A percentile compares a stretch with the other conserved stretches of the same genome.
These are phyloP conservation scores for Drosophila bocqueti DNA, from an alignment of 1,140 invertebrate species.

Conservation along the genomic window DNA sequence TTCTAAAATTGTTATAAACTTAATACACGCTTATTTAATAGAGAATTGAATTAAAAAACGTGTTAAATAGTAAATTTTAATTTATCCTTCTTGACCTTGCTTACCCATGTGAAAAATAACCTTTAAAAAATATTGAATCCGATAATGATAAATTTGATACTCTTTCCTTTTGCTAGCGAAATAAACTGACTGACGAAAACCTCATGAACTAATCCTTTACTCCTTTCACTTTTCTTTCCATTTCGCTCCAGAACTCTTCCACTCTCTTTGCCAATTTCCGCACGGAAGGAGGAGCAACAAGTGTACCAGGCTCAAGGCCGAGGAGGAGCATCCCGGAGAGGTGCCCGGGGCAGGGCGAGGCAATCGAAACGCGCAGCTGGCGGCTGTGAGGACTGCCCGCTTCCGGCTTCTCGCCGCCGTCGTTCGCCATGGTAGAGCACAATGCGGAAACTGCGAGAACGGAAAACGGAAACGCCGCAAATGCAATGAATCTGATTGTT, in stretches of 20 bases:
- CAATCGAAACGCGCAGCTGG: conserved; percentile 67
- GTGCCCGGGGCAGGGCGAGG: conserved; percentile 25
- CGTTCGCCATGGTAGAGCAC: conserved; percentile 64
- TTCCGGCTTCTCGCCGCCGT: conserved; percentile 4
- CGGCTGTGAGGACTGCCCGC: conserved; percentile 55
- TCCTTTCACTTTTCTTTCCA: conserved; percentile 2
- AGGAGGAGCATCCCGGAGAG: neutral
- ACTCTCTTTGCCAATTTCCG: conserved; percentile 32
- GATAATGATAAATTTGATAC: neutral
- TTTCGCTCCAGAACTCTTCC: conserved; percentile 6
- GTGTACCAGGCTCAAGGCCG: conserved; percentile 26
- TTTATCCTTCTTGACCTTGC: too few relatives aligned
- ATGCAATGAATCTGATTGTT: conserved; percentile 63
- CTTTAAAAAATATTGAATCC: neutral
- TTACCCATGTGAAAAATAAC: neutral
- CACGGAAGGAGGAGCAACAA: conserved; percentile 55
- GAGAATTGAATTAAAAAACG: too few relatives aligned
- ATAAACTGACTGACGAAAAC: conserved; percentile 6
- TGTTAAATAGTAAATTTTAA: too few relatives aligned
- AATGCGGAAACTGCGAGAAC: conserved; percentile 76
- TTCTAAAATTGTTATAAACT: too few relatives aligned
- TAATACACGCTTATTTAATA: too few relatives aligned
- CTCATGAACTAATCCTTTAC: conserved; percentile 33
- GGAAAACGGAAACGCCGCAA: conserved; percentile 78
- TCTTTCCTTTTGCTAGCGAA: neutral